Percentiles rank a stretch among this genome's conserved stretches.
These are phyloP conservation scores for Pangasius larnaudii DNA, from an alignment of 2,797 vertebrate genomes.

Conservation along the genomic window DNA sequence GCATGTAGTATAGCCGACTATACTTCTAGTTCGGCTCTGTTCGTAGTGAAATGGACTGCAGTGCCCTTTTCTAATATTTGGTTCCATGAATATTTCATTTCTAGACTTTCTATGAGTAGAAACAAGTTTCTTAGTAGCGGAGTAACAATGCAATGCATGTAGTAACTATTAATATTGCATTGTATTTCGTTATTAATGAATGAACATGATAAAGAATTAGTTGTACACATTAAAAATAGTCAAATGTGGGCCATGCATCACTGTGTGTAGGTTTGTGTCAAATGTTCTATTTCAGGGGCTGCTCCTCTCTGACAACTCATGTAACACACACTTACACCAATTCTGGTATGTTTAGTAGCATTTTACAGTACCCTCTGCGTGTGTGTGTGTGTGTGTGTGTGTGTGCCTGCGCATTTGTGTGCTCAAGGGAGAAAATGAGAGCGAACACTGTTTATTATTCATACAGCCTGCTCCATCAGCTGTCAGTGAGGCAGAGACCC, in stretches of 20 bases:
- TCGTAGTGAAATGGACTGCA: background rate
- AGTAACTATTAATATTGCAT: background rate
- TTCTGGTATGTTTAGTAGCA: slow-evolving; percentile 21
- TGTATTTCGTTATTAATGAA: background rate
- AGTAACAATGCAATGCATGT: background rate
- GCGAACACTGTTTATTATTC: slow-evolving; percentile 40
- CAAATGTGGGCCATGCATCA: background rate
- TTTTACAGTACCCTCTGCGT: background rate
- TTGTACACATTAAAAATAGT: background rate
- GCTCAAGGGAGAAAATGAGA: background rate
- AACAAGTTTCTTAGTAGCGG: background rate
- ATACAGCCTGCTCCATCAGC: slow-evolving; percentile 43
- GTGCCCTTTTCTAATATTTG: background rate
- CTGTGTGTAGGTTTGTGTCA: background rate
- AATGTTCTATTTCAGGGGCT: slow-evolving; percentile 5
- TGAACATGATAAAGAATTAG: background rate
- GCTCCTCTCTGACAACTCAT: background rate
- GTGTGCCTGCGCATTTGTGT: background rate
- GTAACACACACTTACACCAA: background rate
- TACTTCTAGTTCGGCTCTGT: background rate
- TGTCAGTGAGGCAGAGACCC: slow-evolving; percentile 52
- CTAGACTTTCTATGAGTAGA: background rate
- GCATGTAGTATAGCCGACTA: no score
- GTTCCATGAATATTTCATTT: background rate
- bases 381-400: background rate